Evolutionary conservation across 2,797 vertebrate species (phyloP).

Genomic region (Psittacula echo): DNA sequence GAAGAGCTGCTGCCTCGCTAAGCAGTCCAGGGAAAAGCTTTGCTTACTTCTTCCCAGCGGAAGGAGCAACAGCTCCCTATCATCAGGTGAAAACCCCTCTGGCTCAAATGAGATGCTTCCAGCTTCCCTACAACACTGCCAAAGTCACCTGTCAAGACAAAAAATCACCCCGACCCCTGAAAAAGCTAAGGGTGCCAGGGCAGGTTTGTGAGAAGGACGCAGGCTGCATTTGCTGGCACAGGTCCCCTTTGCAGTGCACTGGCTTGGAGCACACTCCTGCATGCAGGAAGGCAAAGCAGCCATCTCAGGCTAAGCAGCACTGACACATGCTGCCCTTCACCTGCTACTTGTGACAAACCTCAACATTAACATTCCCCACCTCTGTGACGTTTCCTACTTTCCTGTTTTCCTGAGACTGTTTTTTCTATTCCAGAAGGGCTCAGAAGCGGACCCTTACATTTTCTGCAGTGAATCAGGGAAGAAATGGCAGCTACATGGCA

Average conservation of each 20-base stretch:
- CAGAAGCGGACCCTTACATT: neutral
- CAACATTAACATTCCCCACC: neutral
- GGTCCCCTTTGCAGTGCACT: neutral
- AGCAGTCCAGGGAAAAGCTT: neutral
- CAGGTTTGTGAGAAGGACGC: neutral
- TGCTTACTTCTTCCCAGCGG: neutral
- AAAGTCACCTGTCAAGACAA: neutral
- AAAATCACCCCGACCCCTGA: neutral
- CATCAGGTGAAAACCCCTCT: neutral
- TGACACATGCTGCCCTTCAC: neutral
- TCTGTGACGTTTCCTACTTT: neutral
- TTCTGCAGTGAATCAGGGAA: fast-evolving
- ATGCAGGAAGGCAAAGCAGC: neutral
- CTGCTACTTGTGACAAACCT: neutral
- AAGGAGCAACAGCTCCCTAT: neutral
- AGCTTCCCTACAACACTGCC: neutral
- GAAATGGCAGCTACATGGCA: neutral
- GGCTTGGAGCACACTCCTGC: neutral
- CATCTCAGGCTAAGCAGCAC: neutral
- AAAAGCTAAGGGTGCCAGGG: neutral
- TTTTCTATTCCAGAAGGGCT: neutral
- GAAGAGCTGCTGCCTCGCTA: neutral
- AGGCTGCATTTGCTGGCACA: neutral
- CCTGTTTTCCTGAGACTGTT: neutral
- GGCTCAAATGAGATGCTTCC: neutral